A percentile compares a stretch with the other conserved stretches of the same genome.
These are phyloP conservation scores for Arion vulgaris DNA, from an alignment of 1,140 invertebrate genomes.

Conservation along the genomic window DNA sequence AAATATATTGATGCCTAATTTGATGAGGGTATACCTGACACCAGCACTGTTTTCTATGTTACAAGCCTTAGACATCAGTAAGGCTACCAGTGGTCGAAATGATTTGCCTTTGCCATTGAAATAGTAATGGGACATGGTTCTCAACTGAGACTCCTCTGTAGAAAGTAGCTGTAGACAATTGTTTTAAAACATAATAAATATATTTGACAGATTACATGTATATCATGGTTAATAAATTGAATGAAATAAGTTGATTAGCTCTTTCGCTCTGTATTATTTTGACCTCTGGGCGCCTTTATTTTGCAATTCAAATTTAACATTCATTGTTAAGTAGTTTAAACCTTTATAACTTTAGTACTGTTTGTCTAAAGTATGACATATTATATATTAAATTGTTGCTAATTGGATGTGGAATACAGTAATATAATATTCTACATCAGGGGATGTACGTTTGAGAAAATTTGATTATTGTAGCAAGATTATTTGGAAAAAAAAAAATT, in stretches of 20 bases:
- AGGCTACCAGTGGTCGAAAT: slow-evolving; percentile 90
- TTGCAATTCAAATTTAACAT: background rate
- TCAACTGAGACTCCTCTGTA: slow-evolving; percentile 39
- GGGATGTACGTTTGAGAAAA: too few relatives aligned
- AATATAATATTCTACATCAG: too few relatives aligned
- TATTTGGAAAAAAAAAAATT: too few relatives aligned
- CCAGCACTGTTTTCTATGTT: slow-evolving; percentile 52
- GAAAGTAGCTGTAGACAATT: slow-evolving; percentile 45
- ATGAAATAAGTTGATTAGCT: too few relatives aligned
- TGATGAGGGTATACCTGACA: slow-evolving; percentile 46
- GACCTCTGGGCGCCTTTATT: background rate
- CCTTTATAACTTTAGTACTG: too few relatives aligned
- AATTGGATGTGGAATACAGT: too few relatives aligned
- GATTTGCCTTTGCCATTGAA: slow-evolving; percentile 98
- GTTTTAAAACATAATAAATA: background rate
- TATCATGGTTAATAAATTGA: too few relatives aligned
- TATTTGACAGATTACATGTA: background rate
- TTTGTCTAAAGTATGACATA: background rate
- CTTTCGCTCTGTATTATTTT: too few relatives aligned
- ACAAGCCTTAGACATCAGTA: slow-evolving; percentile 83
- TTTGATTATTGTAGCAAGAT: too few relatives aligned
- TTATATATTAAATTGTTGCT: too few relatives aligned
- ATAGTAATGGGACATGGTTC: slow-evolving; percentile 87
- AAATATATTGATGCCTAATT: too few relatives aligned
- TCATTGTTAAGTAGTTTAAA: too few relatives aligned